A percentile compares a stretch with the other conserved stretches of the same genome.
These are phyloP conservation scores for Ahaetulla prasina DNA, from an alignment of 2,113 vertebrate species.

Conservation along the genomic window DNA sequence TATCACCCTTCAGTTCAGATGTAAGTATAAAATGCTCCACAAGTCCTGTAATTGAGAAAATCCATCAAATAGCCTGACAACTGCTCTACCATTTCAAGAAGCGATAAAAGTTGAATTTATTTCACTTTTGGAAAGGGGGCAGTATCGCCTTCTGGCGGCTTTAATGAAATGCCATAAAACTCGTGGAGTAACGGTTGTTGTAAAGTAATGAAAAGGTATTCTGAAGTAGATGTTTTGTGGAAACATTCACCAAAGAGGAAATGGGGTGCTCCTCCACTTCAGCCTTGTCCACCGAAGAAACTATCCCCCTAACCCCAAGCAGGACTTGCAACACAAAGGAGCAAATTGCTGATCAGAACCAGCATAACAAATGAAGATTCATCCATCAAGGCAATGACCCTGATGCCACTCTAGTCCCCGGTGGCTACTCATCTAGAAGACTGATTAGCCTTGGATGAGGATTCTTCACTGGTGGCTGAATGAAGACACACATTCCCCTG, in stretches of 20 bases:
- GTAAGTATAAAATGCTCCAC: conserved; percentile 82
- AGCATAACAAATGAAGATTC: neutral
- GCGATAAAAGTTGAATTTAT: conserved; percentile 84
- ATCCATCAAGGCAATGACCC: neutral
- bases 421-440: neutral
- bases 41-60: conserved; percentile 84
- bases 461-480: neutral
- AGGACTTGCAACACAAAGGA: accelerated
- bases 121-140: conserved; percentile 80
- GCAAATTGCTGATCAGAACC: neutral
- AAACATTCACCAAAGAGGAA: conserved; percentile 35
- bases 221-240: conserved; percentile 63
- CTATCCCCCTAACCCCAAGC: neutral
- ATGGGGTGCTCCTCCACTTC: neutral
- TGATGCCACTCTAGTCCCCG: neutral
- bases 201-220: conserved; percentile 79
- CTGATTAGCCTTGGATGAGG: neutral
- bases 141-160: conserved; percentile 81
- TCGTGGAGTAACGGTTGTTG: conserved; percentile 78
- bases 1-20: conserved; percentile 65
- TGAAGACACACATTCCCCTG: too few species aligned
- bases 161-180: conserved; percentile 86
- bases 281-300: conserved; percentile 12
- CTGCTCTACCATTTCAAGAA: conserved; percentile 79
- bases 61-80: conserved; percentile 80